Evolutionary conservation across 2,113 vertebrate species (phyloP), one percentile per base, ranked within the genome.

Genomic region (Hydrochoerus hydrochaeris): DNA sequence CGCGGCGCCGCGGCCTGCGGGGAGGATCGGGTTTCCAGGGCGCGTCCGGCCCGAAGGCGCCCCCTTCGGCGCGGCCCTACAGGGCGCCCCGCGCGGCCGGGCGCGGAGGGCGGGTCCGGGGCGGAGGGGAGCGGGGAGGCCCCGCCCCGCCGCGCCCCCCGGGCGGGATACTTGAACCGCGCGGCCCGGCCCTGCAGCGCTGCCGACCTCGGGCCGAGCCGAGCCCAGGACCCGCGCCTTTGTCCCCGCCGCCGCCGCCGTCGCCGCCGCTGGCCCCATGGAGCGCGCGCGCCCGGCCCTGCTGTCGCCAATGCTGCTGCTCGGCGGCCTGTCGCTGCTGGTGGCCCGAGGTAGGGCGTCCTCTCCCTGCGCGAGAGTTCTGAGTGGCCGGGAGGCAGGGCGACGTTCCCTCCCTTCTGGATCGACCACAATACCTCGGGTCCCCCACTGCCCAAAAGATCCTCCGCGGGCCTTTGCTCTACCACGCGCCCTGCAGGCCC

Each of bases 81-180:
- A 38, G 67, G 71, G 46, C 24, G 58, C 0, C 75, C 7, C 41
- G 4, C 28, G 13, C 4, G 35, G 84, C 5, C 52, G n/a, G 44
- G 75, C 24, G 8, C 0, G 71, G 13, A 71, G 54, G 90, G 38
- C 54, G 38, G 83, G 52, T 0, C 49, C 3, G 28, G 35, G 4
- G 62, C 69, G 75, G 30, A 4, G 0, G 62, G 60, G 46, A 28
- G 63, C 19, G 16, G 11, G 7, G 28, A 60, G 82, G 88, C 95
- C 91, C 97, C 96, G 95, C 97, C 97, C 96, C 95, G 86, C 93
- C 97, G 85, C 97, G 91, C 97, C 96, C 35, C 96, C 91, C 96
- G 91, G 97, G 98, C 98, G 96, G 97, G 96, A 30, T 95, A 95
- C 98, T 98, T 98, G 98, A 96, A 98, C 95, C 58, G 95, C 87